phyloP scores from a whole-genome alignment of 2,888 invertebrate genomes.

The Auanema freiburgensis region DNA sequence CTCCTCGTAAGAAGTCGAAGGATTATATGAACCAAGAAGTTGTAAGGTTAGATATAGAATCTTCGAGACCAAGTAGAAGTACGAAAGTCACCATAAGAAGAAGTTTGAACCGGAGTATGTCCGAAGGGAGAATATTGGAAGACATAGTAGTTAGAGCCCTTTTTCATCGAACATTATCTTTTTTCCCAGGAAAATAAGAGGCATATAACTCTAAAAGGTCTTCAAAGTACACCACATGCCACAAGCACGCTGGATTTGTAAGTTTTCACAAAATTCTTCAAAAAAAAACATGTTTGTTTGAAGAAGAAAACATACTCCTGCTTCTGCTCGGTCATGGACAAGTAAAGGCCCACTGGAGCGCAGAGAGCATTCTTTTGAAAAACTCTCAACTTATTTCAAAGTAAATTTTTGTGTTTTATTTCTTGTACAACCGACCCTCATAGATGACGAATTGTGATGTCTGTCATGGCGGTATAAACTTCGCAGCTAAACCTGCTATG shows the following conservation, averaged over 20 bases:
- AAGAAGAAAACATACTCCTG: neutral
- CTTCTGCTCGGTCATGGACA: slow-evolving; percentile 16
- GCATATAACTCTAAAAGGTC: neutral
- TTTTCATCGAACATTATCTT: neutral
- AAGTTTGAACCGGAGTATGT: slow-evolving; percentile 32
- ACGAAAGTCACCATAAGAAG: slow-evolving; percentile 17
- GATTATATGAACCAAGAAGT: slow-evolving; percentile 1
- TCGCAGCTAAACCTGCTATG: slow-evolving; percentile 32
- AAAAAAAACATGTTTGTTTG: neutral
- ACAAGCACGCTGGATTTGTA: slow-evolving; percentile 15
- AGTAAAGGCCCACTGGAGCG: slow-evolving; percentile 9
- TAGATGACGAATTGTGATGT: slow-evolving; percentile 46
- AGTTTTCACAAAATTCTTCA: neutral
- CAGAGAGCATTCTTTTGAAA: slow-evolving; percentile 23
- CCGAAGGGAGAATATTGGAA: slow-evolving; percentile 18
- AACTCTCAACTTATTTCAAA: slow-evolving; percentile 22
- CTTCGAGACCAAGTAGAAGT: neutral
- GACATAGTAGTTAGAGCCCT: slow-evolving; percentile 4
- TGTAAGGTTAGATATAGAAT: neutral
- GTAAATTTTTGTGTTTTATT: slow-evolving; percentile 8
- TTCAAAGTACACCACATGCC: neutral
- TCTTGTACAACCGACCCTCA: too few relatives aligned
- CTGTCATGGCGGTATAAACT: slow-evolving; percentile 32
- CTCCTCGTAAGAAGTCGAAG: slow-evolving; percentile 15
- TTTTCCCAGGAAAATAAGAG: neutral